phyloP scores from a whole-genome alignment of 2,797 vertebrate species.

The Eutrigla gurnardus region DNA sequence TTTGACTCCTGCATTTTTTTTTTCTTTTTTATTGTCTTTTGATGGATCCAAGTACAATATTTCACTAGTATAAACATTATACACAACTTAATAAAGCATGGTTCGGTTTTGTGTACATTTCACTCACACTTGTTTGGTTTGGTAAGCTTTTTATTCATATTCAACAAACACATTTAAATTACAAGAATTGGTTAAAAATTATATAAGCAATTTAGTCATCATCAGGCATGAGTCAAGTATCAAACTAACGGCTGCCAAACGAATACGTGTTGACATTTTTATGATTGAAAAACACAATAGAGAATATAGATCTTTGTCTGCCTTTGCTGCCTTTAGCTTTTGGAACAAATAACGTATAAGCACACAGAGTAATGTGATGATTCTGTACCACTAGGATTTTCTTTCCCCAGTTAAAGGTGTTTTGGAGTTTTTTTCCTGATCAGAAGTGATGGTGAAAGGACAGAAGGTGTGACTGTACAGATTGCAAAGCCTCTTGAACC shows the following conservation, averaged over 20 bases:
- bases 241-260: not conserved
- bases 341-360: not conserved
- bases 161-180: not conserved
- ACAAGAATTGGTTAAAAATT: not conserved
- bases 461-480: not conserved
- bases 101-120: not conserved
- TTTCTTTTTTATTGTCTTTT: not conserved
- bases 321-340: not conserved
- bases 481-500: not conserved
- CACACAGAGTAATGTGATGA: not conserved
- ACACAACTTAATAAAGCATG: not conserved
- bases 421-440: not conserved
- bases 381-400: no score
- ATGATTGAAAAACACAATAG: not conserved
- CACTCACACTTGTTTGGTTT: not conserved
- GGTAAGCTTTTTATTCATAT: not conserved
- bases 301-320: not conserved
- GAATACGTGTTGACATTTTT: not conserved
- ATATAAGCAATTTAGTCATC: not conserved
- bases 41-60: not conserved
- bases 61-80: not conserved
- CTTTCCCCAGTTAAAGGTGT: not conserved
- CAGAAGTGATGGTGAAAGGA: not conserved
- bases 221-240: not conserved
- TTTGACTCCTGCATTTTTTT: not conserved